These are phyloP conservation scores for Neria commutata DNA, from an alignment of 2,888 invertebrate genomes.

Conservation along the genomic window DNA sequence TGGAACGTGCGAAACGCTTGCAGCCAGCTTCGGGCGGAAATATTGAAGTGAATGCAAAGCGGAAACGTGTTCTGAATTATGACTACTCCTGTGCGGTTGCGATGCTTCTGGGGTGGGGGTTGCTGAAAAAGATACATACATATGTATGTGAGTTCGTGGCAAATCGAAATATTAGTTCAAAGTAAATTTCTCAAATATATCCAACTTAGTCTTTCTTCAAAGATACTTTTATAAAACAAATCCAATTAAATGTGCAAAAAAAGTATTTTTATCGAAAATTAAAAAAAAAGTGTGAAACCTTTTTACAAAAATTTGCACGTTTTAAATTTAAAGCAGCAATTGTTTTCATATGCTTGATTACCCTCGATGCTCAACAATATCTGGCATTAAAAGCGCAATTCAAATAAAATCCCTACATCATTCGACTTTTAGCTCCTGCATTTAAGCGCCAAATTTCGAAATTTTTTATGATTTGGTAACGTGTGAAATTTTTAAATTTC, in stretches of 20 bases:
- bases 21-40: too few relatives aligned
- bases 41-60: conserved; percentile 1
- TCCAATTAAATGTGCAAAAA: background rate
- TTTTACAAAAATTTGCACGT: background rate
- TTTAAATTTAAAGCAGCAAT: background rate
- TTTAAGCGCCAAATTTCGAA: conserved; percentile 31
- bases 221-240: background rate
- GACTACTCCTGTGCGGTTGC: background rate
- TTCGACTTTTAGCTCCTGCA: conserved; percentile 57
- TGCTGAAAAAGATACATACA: too few relatives aligned
- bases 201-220: too few relatives aligned
- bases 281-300: background rate
- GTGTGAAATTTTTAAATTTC: conserved; percentile 45
- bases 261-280: background rate
- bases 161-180: too few relatives aligned
- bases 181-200: too few relatives aligned
- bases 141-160: too few relatives aligned
- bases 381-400: conserved; percentile 36
- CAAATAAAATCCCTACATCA: conserved; percentile 57
- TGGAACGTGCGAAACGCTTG: conserved; percentile 13
- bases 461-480: background rate
- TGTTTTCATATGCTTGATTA: conserved; percentile 19
- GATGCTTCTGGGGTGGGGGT: background rate
- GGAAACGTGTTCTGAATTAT: conserved; percentile 11
- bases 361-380: conserved; percentile 31